Base-by-base conservation (phyloP, 2,888 invertebrate genomes). In the Lithosia quadra region DNA sequence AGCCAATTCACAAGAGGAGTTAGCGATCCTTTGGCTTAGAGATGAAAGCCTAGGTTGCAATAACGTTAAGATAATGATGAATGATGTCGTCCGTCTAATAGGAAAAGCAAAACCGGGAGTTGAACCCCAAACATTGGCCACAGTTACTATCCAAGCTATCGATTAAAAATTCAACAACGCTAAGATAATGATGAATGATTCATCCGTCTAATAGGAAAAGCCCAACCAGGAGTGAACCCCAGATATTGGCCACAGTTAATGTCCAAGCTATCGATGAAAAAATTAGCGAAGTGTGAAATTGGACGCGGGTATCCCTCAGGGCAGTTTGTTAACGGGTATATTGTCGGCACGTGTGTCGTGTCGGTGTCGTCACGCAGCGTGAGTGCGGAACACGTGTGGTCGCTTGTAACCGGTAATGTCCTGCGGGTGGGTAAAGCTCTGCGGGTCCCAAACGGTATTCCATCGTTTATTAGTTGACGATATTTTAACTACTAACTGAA, bases 391-490 rank as follows among this genome's bases (percentile, higher is more conserved):
- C 67, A 67, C 67, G 67, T 67, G 67, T 39, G 28, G 21, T 61
- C 22, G 60, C 53, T 39, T 53, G 60, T 62, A 33, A 62, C 56
- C 61, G n/a, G 34, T 66, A 60, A 66, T 62, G 67, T n/a, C 33
- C 43, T 67, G 67, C 67, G 67, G 67, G 67, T 28, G 5, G 53
- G 33, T 21, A n/a, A 49, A 22, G 28, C 39, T 36, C 62, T n/a
- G 43, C 36, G 28, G 55, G 55, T 21, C n/a, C 15, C n/a, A 49
- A 49, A 56, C 55, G 13, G 15, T 24, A 56, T 56, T 56, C 0
- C 11, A 55, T 13, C 13, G 11, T 56, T 56, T 9, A 49, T 39
- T n/a, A n/a, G n/a, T n/a, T n/a, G n/a, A n/a, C n/a, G n/a, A n/a
- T n/a, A n/a, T n/a, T n/a, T n/a, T n/a, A n/a, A n/a, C n/a, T n/a